Evolutionary conservation across 2,888 invertebrate genomes (phyloP), one percentile per base, ranked within the genome.

Genomic region (Scaptodrosophila latifasciaeformis): DNA sequence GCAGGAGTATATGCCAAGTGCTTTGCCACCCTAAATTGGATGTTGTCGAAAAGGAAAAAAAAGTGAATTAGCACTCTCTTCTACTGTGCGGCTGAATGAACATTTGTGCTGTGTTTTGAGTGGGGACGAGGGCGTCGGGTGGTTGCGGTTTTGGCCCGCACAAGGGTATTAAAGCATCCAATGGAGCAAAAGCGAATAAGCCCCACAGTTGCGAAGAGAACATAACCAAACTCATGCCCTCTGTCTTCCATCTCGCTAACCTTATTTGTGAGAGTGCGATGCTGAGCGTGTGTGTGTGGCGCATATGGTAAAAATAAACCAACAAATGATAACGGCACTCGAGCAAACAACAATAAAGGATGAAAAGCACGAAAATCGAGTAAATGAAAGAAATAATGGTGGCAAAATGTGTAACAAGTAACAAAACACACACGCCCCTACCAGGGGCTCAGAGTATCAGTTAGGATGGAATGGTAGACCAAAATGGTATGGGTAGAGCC

Each of bases 251-350:
- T 5, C 15, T 12, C 34, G 34, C 15, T 34, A 34, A n/a, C 1
- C 34, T 12, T 34, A 15, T n/a, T 34, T 34, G 34, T 34, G n/a
- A 13, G 7, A 13, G 12, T 9, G 30, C 9, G 12, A 12, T 24
- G 24, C 24, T 7, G 24, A 10, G 40, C 9, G 10, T 4, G 49
- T 24, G 52, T 13, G 55, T 24, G 55, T 37, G 21, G 45, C 71
- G 65, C 72, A 72, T 78, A 75, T 68, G 71, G 66, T 51, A 52
- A 57, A 60, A 65, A 67, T 63, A 64, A 67, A 75, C 76, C 71
- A 58, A 75, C 76, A 71, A 75, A 78, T 78, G 72, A 75, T 78
- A 75, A 78, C 72, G 77, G 67, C 74, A 69, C 78, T 76, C 70
- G 71, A 65, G 78, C 78, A 71, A 75, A 75, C 71, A 75, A 75